Conservation (phyloP, 37 sponge, comb jelly and placozoan genomes). For the Cladorhizidae sp. region DNA sequence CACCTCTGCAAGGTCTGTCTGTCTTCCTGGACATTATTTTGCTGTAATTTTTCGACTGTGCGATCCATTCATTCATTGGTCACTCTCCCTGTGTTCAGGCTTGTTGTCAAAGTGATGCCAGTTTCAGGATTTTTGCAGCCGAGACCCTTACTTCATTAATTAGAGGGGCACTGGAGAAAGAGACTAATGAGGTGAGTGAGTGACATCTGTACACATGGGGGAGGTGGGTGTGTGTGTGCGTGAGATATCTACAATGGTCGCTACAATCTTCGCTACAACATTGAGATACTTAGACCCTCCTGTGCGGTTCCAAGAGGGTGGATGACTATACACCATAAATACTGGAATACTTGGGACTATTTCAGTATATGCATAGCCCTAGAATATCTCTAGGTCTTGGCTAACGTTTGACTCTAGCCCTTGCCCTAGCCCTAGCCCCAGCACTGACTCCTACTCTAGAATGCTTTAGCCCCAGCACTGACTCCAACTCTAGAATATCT, state of each 20-base stretch:
- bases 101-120: constrained; percentile 34
- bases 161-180: constrained; percentile 27
- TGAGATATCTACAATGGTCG: not conserved
- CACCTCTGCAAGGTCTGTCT: constrained; percentile 70
- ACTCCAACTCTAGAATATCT: too few relatives aligned
- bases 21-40: not conserved
- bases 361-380: too few relatives aligned
- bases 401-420: too few relatives aligned
- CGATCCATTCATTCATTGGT: not conserved
- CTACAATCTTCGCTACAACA: not conserved
- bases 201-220: too few relatives aligned
- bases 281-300: not conserved
- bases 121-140: constrained; percentile 54
- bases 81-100: constrained; percentile 19
- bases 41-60: too few relatives aligned
- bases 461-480: not conserved
- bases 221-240: too few relatives aligned
- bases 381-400: too few relatives aligned
- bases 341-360: not conserved
- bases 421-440: too few relatives aligned
- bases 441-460: not conserved
- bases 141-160: constrained; percentile 60
- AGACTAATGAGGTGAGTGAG: constrained; percentile 17
- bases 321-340: not conserved
- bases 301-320: not conserved